Percentiles rank a stretch among this genome's conserved stretches.
phyloP scores from a whole-genome alignment of 2,797 vertebrate genomes.

The Urosaurus nigricauda region DNA sequence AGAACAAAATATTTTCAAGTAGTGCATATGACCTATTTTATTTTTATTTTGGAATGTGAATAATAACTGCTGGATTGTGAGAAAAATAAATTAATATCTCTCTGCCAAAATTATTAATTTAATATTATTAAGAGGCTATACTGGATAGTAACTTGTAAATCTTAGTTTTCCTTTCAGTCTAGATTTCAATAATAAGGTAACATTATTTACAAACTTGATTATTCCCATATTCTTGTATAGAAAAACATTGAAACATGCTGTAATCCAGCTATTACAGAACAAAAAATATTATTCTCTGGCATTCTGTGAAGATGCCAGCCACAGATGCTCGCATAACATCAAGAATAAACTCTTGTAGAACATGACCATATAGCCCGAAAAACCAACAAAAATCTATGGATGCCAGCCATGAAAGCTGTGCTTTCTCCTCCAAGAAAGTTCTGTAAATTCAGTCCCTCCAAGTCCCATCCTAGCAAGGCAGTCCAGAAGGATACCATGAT shows the following conservation, averaged over 20 bases:
- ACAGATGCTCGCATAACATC: no score
- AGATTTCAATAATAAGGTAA: constrained; percentile 17
- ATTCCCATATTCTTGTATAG: constrained; percentile 1
- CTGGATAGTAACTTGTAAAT: no score
- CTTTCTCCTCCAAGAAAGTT: no score
- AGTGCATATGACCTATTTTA: background rate
- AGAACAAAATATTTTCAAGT: constrained; percentile 11
- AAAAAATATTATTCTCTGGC: background rate
- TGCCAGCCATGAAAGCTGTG: no score
- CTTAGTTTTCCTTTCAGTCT: constrained; percentile 6
- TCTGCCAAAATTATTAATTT: constrained; percentile 25
- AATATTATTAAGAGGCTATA: constrained; percentile 8
- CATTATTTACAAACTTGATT: background rate
- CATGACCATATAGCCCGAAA: no score
- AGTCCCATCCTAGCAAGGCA: no score
- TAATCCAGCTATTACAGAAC: background rate
- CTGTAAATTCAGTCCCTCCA: no score
- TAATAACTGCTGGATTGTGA: constrained; percentile 35
- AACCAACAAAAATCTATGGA: no score
- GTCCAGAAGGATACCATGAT: no score
- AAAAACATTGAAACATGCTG: background rate
- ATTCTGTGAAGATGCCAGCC: no score
- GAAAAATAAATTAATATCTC: background rate
- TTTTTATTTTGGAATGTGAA: background rate
- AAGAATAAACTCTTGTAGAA: no score